These are phyloP conservation scores for Sorex maritimensis DNA, from an alignment of 2,797 vertebrate species.

Conservation along the genomic window DNA sequence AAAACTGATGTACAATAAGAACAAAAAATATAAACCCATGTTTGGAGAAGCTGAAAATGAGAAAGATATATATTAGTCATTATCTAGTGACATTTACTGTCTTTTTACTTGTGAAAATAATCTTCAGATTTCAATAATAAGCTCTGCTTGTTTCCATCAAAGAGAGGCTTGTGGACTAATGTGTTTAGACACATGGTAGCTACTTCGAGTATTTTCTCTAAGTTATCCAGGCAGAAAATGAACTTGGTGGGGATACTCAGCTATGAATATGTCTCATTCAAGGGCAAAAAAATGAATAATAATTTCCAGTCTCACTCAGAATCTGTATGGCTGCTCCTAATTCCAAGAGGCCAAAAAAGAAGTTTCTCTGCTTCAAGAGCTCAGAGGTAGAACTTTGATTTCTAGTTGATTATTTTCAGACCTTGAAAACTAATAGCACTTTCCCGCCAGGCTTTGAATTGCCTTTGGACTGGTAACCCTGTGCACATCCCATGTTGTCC, in stretches of 20 bases:
- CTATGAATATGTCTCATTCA: neutral
- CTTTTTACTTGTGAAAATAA: neutral
- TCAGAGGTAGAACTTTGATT: neutral
- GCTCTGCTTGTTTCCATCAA: neutral
- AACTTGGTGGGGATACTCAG: neutral
- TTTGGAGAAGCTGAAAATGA: neutral
- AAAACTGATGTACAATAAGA: neutral
- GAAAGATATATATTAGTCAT: neutral
- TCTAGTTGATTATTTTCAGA: neutral
- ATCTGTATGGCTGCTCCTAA: rapidly evolving
- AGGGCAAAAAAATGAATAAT: neutral
- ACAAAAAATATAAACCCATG: no score
- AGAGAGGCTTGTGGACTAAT: neutral
- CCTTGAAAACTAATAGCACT: neutral
- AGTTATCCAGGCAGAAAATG: neutral
- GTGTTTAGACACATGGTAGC: neutral
- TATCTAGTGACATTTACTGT: neutral
- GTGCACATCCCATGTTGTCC: neutral
- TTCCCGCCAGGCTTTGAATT: neutral
- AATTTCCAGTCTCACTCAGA: no score
- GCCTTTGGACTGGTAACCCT: neutral
- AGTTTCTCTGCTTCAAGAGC: neutral
- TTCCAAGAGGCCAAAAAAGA: no score
- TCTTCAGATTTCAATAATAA: neutral
- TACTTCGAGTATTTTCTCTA: neutral